These are phyloP conservation scores for Digitonthophagus gazella DNA, from an alignment of 2,888 invertebrate genomes.

Conservation along the genomic window DNA sequence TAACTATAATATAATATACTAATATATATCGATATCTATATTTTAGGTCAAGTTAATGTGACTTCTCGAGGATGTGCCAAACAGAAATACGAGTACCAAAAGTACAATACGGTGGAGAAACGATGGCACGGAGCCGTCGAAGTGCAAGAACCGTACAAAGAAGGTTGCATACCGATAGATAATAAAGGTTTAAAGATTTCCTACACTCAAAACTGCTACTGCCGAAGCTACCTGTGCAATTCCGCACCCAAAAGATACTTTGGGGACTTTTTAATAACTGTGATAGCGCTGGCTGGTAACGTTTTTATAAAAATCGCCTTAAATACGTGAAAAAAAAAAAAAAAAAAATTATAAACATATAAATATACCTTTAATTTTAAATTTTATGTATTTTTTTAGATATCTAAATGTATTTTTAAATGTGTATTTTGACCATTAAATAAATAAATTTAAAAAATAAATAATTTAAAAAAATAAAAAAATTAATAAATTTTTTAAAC, in stretches of 20 bases:
- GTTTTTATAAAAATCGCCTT: too few species aligned
- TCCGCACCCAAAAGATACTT: slow-evolving; percentile 26
- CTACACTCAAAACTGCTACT: slow-evolving; percentile 72
- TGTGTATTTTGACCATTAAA: too few species aligned
- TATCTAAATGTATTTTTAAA: too few species aligned
- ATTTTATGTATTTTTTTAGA: too few species aligned
- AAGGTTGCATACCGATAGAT: slow-evolving; percentile 66
- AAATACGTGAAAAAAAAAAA: slow-evolving; percentile 5
- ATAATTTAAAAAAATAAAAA: background rate
- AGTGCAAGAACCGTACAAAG: slow-evolving; percentile 68
- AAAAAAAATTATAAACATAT: too few species aligned
- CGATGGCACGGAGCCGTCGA: slow-evolving; percentile 62
- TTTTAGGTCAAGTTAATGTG: slow-evolving; percentile 60
- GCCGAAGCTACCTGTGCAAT: slow-evolving; percentile 73
- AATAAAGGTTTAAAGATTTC: slow-evolving; percentile 63
- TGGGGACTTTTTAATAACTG: slow-evolving; percentile 19
- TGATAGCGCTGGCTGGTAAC: too few species aligned
- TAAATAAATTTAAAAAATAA: too few species aligned
- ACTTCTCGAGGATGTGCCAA: slow-evolving; percentile 71
- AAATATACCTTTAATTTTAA: slow-evolving; percentile 5
- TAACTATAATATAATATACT: too few species aligned
- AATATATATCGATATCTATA: background rate
- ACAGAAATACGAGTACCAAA: slow-evolving; percentile 66
- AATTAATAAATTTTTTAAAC: too few species aligned
- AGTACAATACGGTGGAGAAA: slow-evolving; percentile 65